Conservation (phyloP, 2,888 invertebrate species). For the Hirtodrosophila cameraria region DNA sequence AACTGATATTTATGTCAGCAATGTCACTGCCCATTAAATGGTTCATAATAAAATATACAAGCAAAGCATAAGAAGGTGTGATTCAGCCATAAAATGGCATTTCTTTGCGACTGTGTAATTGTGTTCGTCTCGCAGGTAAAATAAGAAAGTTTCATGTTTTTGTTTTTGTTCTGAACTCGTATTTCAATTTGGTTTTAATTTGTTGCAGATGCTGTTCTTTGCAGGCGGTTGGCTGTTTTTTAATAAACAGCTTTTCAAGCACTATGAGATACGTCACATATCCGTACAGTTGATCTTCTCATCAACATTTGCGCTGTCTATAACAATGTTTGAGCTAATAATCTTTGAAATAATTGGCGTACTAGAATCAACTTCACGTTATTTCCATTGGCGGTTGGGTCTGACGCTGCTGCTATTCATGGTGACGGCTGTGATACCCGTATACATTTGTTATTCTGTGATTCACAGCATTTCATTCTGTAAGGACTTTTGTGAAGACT, state of each 20-base stretch:
- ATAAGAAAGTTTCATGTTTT: too few relatives aligned
- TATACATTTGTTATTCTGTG: conserved; percentile 97
- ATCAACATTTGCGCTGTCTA: conserved; percentile 96
- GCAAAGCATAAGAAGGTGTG: conserved; percentile 18
- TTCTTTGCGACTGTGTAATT: conserved; percentile 92
- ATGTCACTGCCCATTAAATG: conserved; percentile 41
- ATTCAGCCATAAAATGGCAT: conserved; percentile 87
- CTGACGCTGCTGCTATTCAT: conserved; percentile 95
- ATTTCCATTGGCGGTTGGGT: conserved; percentile 95
- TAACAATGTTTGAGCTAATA: conserved; percentile 99
- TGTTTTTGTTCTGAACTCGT: background rate
- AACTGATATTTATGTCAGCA: conserved; percentile 34
- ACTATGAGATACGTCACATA: conserved; percentile 98
- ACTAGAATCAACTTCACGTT: conserved; percentile 92
- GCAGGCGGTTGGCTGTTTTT: conserved; percentile 99
- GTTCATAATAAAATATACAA: conserved; percentile 2
- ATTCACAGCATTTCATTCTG: conserved; percentile 94
- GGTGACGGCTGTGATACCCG: conserved; percentile 97
- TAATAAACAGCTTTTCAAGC: conserved; percentile 97
- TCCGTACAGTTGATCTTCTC: conserved; percentile 98
- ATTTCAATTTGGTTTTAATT: conserved; percentile 22
- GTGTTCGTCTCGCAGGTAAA: conserved; percentile 92
- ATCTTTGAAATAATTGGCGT: conserved; percentile 99
- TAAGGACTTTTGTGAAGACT: conserved; percentile 84
- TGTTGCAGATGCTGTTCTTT: conserved; percentile 94